Evolutionary conservation across 1,140 invertebrate genomes (phyloP).

Genomic region (Bactericera cockerelli): DNA sequence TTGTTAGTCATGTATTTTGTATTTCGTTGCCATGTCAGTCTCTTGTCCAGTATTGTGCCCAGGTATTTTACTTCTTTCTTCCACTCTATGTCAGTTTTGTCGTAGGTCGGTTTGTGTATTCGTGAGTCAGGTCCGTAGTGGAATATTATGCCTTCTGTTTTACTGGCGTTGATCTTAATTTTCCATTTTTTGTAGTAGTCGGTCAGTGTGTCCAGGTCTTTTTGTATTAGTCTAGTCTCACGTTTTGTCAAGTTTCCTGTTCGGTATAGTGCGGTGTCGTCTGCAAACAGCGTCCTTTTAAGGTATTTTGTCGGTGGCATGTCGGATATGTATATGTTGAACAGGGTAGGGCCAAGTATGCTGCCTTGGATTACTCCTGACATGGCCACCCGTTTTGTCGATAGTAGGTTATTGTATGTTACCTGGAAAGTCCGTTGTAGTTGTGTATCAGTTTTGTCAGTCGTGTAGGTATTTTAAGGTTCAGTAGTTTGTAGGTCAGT

Average conservation of each 20-base stretch:
- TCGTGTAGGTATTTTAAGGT: slow-evolving; percentile 10
- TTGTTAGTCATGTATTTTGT: too few species aligned
- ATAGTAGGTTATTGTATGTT: not conserved
- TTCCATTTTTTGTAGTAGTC: not conserved
- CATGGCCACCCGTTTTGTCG: not conserved
- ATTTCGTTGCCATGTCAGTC: too few species aligned
- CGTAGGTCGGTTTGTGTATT: not conserved
- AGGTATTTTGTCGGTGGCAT: not conserved
- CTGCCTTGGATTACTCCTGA: slow-evolving; percentile 16
- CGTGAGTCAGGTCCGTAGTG: not conserved
- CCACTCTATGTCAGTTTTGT: not conserved
- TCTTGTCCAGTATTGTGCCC: not conserved
- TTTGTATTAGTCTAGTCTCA: not conserved
- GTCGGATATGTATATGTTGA: slow-evolving; percentile 9
- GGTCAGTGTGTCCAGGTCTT: not conserved
- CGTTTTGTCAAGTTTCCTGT: not conserved
- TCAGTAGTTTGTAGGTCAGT: slow-evolving; percentile 26
- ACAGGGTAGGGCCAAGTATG: slow-evolving; percentile 11
- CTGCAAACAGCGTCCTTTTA: not conserved
- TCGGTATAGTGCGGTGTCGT: slow-evolving; percentile 12
- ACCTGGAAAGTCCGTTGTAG: slow-evolving; percentile 12
- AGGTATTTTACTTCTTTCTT: not conserved
- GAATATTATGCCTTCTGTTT: slow-evolving; percentile 11
- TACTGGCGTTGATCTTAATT: not conserved
- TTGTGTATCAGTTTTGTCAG: slow-evolving; percentile 1